Conservation (phyloP, 2,888 invertebrate species). For the Argyresthia albistria region DNA sequence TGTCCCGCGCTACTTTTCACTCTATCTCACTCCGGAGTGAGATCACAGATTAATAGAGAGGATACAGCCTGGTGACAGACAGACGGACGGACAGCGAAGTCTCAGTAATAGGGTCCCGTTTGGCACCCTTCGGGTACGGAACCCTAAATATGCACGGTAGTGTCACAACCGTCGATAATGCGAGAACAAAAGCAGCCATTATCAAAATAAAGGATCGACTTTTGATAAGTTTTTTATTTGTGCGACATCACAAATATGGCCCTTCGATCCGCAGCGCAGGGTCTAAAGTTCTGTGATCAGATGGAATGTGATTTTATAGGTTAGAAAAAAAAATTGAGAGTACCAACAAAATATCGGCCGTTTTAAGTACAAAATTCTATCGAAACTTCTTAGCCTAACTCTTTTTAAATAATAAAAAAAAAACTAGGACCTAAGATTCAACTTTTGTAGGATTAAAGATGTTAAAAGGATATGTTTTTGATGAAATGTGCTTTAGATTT, state of each 20-base stretch:
- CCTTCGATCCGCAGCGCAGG: slow-evolving; percentile 22
- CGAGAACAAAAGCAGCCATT: not conserved
- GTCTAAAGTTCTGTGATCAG: slow-evolving; percentile 59
- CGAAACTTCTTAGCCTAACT: slow-evolving; percentile 16
- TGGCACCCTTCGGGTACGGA: too few relatives aligned
- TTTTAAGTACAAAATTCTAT: slow-evolving; percentile 64
- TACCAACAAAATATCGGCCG: slow-evolving; percentile 28
- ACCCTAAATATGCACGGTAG: too few relatives aligned
- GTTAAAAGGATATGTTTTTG: slow-evolving; percentile 15
- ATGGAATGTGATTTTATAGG: slow-evolving; percentile 53
- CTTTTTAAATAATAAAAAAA: slow-evolving; percentile 17
- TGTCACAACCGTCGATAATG: too few relatives aligned
- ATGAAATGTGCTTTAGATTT: not conserved
- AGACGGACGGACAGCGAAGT: too few relatives aligned
- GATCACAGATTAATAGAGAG: too few relatives aligned
- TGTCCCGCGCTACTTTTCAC: too few relatives aligned
- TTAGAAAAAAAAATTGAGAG: slow-evolving; percentile 18
- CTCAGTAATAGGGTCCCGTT: too few relatives aligned
- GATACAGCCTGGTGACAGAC: too few relatives aligned
- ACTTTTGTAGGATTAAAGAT: slow-evolving; percentile 18
- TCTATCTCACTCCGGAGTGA: too few relatives aligned
- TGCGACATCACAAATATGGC: not conserved
- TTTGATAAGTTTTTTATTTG: not conserved
- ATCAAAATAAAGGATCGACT: not conserved
- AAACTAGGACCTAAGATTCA: slow-evolving; percentile 19